Evolutionary conservation across 30 jellyfish, hydroid and myxozoan species (phyloP).

Genomic region (Chironex yamaguchii): DNA sequence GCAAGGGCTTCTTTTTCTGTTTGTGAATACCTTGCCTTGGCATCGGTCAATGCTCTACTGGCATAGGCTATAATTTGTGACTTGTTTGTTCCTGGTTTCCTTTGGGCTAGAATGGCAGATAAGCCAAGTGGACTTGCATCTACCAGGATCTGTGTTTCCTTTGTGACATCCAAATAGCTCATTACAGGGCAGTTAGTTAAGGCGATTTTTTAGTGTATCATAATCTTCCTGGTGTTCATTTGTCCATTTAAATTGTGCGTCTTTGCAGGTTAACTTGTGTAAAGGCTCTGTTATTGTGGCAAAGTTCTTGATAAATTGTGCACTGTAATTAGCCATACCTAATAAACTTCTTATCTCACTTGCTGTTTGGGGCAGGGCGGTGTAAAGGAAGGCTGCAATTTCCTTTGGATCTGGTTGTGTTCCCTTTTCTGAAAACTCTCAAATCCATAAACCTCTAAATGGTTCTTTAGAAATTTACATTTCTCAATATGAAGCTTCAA

Average conservation of each 20-base stretch:
- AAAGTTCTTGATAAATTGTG: conserved; percentile 47
- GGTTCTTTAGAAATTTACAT: conserved; percentile 28
- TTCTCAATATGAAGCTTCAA: conserved; percentile 25
- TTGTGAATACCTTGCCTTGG: too few species aligned
- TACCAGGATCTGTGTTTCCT: conserved; percentile 20
- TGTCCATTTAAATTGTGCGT: conserved; percentile 12
- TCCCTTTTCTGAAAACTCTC: conserved; percentile 23
- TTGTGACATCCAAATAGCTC: conserved; percentile 21
- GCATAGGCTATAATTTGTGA: too few species aligned
- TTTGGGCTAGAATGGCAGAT: conserved; percentile 56
- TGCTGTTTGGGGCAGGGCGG: conserved; percentile 13
- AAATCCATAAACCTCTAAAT: conserved; percentile 19
- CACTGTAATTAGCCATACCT: conserved; percentile 33
- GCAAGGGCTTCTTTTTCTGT: too few species aligned
- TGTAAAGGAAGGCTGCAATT: conserved; percentile 7
- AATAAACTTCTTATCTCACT: neutral
- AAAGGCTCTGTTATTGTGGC: conserved; percentile 53
- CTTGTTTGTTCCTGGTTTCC: too few species aligned
- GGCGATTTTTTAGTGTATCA: conserved; percentile 3
- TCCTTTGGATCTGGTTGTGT: conserved; percentile 40
- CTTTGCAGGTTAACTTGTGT: conserved; percentile 20
- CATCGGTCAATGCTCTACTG: too few species aligned
- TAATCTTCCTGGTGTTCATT: conserved; percentile 28
- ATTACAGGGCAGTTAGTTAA: conserved; percentile 2
- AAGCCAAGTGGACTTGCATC: conserved; percentile 35